Evolutionary conservation across 2,888 invertebrate genomes (phyloP).

Genomic region (Agonopterix subpropinquella): DNA sequence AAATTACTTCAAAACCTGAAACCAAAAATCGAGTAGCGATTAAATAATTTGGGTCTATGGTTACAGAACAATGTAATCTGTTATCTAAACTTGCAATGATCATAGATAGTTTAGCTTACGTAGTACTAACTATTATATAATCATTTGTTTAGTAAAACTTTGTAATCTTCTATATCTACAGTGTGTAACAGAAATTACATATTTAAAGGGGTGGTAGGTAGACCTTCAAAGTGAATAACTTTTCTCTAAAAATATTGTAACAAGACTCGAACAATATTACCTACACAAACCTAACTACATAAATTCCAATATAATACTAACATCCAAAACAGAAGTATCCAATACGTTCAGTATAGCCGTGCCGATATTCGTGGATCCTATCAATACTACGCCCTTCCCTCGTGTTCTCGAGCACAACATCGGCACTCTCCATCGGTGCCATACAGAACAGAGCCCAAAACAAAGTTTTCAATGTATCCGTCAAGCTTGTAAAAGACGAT

Average conservation of each 20-base stretch:
- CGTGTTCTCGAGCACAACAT: constrained; percentile 78
- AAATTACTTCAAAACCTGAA: constrained; percentile 80
- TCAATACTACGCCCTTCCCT: constrained; percentile 24
- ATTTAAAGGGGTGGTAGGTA: too few species aligned
- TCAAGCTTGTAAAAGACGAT: constrained; percentile 76
- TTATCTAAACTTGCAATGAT: too few species aligned
- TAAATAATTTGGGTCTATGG: too few species aligned
- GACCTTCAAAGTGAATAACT: too few species aligned
- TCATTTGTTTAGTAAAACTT: too few species aligned
- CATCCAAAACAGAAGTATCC: constrained; percentile 81
- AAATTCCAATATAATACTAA: constrained; percentile 21
- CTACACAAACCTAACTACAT: neutral
- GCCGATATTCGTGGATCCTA: constrained; percentile 71
- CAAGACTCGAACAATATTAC: too few species aligned
- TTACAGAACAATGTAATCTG: too few species aligned
- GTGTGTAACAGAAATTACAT: too few species aligned
- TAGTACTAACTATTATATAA: too few species aligned
- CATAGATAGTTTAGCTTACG: too few species aligned
- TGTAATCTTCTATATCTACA: too few species aligned
- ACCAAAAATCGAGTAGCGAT: neutral
- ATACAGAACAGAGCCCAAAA: constrained; percentile 84
- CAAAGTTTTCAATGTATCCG: constrained; percentile 76
- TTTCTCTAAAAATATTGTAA: too few species aligned
- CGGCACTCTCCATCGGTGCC: constrained; percentile 78
- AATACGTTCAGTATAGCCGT: constrained; percentile 78